Evolutionary conservation across 1,140 invertebrate genomes (phyloP), one percentile per base, ranked within the genome.

Genomic region (Drosophila varians): DNA sequence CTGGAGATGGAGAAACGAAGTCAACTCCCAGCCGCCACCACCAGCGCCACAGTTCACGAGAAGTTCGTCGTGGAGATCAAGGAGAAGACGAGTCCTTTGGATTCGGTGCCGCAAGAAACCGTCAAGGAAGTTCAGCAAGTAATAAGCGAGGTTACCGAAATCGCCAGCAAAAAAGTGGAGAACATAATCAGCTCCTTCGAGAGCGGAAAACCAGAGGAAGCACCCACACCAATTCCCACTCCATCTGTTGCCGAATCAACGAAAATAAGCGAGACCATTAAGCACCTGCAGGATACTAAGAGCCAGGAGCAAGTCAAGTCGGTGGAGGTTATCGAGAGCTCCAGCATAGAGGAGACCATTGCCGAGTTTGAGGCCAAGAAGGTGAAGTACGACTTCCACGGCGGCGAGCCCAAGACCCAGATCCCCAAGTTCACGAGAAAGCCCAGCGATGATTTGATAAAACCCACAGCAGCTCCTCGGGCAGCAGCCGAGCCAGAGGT

Each of bases 311-410:
- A 79, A 16, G 28, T 45, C 1, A 88, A 88, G 43, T 40, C 62
- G 19, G 49, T 77, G 0, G 62, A 79, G 28, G 18, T 76, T 11
- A 45, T 74, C 1, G 86, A 88, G 31, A 89, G 55, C 38, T 70
- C 79, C 8, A 86, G 80, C 28, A 87, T 90, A 25, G 89, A 90
- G 11, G 80, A 90, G 9, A 90, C 88, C 56, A 90, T 90, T 36
- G 88, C 89, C 2, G 89, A 90, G 4, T 90, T 90, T 5, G 89
- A 90, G 40, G 88, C 89, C 11, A 90, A 89, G 19, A 88, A 90
- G 19, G 88, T 90, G 0, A 88, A 74, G 34, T 90, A 90, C 31
- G 88, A 90, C 58, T 89, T 89, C 26, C 86, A 89, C 49, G 86
- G 86, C 1, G 68, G 82, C 8, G 86, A 89, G 36, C 86, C 86